Evolutionary conservation across 2,797 vertebrate species (phyloP), one percentile per base, ranked within the genome.

Genomic region (Artibeus jamaicensis): DNA sequence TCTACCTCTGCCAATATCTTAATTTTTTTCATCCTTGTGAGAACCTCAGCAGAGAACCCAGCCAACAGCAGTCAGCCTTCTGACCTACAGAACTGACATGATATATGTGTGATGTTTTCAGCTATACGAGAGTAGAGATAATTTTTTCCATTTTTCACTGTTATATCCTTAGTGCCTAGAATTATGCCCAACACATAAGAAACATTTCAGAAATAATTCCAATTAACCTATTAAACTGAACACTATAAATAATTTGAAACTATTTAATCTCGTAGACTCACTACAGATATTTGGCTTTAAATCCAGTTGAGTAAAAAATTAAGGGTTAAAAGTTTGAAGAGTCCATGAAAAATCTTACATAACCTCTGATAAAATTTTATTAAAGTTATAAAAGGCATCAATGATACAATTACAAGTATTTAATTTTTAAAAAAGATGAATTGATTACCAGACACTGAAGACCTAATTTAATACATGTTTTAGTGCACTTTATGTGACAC

Each of bases 401-500:
- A 32, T 67, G 42, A 86, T 83, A 78, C 1, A 86, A n/a, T 93
- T 93, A 74, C 34, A 95, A 91, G 46, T 84, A 14, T 86, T 94
- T 76, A 82, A 65, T 92, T 91, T 95, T 77, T 18, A 1, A 76
- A 42, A 79, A 83, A 77, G 85, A 93, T 94, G 59, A 95, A 95
- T 95, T 94, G 92, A 93, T 96, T 96, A 92, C 39, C 37, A 93
- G 95, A 95, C 74, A 89, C 53, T 65, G 65, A 89, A 89, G 94
- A 91, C 10, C 94, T 97, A 93, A 97, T 93, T 96, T 96, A 87
- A 88, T 95, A 83, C 70, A 87, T 91, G 68, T 95, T 96, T 97
- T 91, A 91, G 79, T 95, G 78, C 57, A 87, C 71, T 95, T 96
- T 90, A 81, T 95, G 76, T 97, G 95, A 96, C 86, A 97, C 78